Evolutionary conservation across 2,888 invertebrate genomes (phyloP).

Genomic region (Erynnis tages): DNA sequence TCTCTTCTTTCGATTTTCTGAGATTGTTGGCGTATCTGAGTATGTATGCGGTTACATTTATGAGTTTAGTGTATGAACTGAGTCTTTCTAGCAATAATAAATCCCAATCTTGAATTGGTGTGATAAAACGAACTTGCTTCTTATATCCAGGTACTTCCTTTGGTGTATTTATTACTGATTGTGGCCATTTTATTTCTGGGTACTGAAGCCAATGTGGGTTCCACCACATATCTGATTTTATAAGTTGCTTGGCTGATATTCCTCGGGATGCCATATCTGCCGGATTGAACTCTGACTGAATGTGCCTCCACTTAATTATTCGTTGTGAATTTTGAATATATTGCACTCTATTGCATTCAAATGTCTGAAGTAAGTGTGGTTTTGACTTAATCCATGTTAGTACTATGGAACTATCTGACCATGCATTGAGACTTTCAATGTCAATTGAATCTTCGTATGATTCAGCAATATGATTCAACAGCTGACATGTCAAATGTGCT

Average conservation of each 20-base stretch:
- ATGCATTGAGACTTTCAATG: slow-evolving; percentile 3
- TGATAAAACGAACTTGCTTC: slow-evolving; percentile 4
- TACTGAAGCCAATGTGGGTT: slow-evolving; percentile 13
- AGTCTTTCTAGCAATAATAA: neutral
- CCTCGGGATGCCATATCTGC: slow-evolving; percentile 9
- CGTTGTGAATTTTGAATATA: slow-evolving; percentile 9
- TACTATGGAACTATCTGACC: slow-evolving; percentile 11
- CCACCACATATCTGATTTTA: slow-evolving; percentile 5
- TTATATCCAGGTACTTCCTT: slow-evolving; percentile 2
- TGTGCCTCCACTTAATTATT: slow-evolving; percentile 3
- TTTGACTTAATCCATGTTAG: slow-evolving; percentile 2
- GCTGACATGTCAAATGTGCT: slow-evolving; percentile 2
- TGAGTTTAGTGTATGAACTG: slow-evolving; percentile 1
- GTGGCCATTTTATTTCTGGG: slow-evolving; percentile 4
- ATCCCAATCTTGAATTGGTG: slow-evolving; percentile 3
- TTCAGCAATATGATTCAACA: slow-evolving; percentile 16
- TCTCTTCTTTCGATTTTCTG: neutral
- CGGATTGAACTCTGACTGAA: slow-evolving; percentile 2
- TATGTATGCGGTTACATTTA: slow-evolving; percentile 3
- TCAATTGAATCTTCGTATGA: neutral
- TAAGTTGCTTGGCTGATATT: neutral
- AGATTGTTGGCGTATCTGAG: neutral
- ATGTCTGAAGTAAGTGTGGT: slow-evolving; percentile 5
- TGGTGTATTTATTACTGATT: neutral
- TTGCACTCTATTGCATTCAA: slow-evolving; percentile 13